Evolutionary conservation across 2,888 invertebrate species (phyloP), one percentile per base, ranked within the genome.

Genomic region (Caenorhabditis sp.): DNA sequence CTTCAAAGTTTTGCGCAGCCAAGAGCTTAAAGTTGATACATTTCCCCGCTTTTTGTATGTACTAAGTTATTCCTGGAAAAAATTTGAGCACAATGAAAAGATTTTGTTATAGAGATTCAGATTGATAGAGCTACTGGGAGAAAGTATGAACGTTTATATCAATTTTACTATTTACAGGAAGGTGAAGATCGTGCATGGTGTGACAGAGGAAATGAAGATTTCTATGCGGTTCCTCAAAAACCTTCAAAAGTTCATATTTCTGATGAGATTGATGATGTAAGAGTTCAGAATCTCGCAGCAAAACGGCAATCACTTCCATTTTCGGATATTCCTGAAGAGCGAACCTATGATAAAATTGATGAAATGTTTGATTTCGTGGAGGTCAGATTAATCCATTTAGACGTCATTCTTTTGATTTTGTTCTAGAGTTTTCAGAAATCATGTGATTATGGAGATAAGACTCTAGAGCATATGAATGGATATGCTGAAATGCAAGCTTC

Each of bases 341-440:
- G 73, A 20, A 73, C 73, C 8, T 73, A 62, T 50, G 73, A 73
- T 49, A 73, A 68, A 52, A 78, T 78, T 36, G 78, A 78, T 57
- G 74, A 73, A 23, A 62, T 78, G 59, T 78, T 78, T 50, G 76
- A 71, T 36, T 78, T 78, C 61, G 78, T 73, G 17, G 73, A 78
- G 23, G 78, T 76, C 12, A 60, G 56, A 36, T 12, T 8, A 20
- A 17, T 64, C 53, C n/a, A n/a, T n/a, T n/a, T n/a, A 21, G 17
- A n/a, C n/a, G 1, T 56, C 12, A 56, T 26, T 23, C 2, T 14
- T 20, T 56, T 8, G 26, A 56, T 14, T 8, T 56, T 56, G 8
- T 17, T 7, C 8, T 21, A 52, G 52, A 20, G 8, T 52, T 52
- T 52, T 20, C 52, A 52, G 52, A 52, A 52, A n/a, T 63, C 71